Percentiles rank a stretch among this genome's conserved stretches.
Conservation (phyloP, 2,797 vertebrate species). For the Poecilia gillii region DNA sequence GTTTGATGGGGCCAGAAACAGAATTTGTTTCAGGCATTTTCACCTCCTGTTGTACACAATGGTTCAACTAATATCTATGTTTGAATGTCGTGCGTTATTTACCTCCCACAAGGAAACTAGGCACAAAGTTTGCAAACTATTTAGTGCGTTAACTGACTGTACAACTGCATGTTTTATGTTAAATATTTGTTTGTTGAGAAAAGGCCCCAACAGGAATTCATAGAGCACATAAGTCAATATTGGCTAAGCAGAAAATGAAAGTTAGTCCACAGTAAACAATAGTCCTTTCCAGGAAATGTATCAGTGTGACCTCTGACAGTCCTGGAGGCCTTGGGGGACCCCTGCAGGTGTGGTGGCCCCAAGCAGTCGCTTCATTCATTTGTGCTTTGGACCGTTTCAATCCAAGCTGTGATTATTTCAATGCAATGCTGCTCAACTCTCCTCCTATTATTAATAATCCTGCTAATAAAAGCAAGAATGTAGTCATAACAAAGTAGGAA, state of each 20-base stretch:
- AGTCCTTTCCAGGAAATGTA: neutral
- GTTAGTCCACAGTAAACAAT: neutral
- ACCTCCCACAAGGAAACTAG: neutral
- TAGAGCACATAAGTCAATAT: neutral
- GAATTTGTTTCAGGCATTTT: neutral
- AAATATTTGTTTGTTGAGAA: neutral
- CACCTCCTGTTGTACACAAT: neutral
- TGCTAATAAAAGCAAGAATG: neutral
- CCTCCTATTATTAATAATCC: neutral
- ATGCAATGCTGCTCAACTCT: neutral
- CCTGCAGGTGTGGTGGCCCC: neutral
- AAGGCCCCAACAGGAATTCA: neutral
- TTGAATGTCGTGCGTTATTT: neutral
- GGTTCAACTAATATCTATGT: neutral
- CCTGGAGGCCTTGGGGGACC: neutral
- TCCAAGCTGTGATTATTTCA: neutral
- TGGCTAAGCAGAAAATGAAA: neutral
- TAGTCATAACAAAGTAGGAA: neutral
- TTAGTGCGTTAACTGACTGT: too few relatives aligned
- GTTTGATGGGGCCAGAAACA: neutral
- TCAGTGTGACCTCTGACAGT: neutral
- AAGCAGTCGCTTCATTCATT: neutral
- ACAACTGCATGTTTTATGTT: neutral
- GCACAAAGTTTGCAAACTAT: neutral
- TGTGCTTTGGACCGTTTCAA: neutral